phyloP scores from a whole-genome alignment of 2,888 invertebrate species.

The Drosophila fungiperda region DNA sequence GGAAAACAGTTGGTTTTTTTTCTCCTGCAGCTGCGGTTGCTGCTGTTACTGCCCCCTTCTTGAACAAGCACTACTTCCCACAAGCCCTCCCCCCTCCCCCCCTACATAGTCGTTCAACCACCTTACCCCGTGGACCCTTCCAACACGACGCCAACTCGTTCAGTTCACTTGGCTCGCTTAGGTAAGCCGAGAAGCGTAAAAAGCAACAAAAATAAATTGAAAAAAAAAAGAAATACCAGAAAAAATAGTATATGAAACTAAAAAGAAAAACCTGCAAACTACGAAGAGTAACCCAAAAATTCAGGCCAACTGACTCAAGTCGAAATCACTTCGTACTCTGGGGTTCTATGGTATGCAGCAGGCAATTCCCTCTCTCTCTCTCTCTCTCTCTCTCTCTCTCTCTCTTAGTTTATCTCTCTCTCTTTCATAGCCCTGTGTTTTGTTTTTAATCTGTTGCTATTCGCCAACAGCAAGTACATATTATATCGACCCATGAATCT shows the following conservation, averaged over 20 bases:
- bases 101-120: not conserved
- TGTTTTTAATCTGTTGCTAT: slow-evolving; percentile 3
- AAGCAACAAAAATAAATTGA: slow-evolving; percentile 42
- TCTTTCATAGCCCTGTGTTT: slow-evolving; percentile 14
- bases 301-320: slow-evolving; percentile 53
- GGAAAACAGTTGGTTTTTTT: slow-evolving; percentile 23
- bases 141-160: slow-evolving; percentile 5
- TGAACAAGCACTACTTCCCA: slow-evolving; percentile 11
- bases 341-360: slow-evolving; percentile 12
- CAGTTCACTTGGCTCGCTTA: slow-evolving; percentile 49
- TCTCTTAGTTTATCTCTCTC: not conserved
- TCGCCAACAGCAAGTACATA: slow-evolving; percentile 22
- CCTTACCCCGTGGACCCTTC: not conserved
- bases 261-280: slow-evolving; percentile 48
- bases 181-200: slow-evolving; percentile 52
- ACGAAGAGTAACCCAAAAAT: slow-evolving; percentile 39
- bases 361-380: not conserved
- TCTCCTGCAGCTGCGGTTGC: slow-evolving; percentile 11
- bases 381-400: slow-evolving; percentile 2
- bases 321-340: slow-evolving; percentile 38
- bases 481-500: not conserved
- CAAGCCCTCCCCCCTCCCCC: not conserved
- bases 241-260: slow-evolving; percentile 1
- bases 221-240: slow-evolving; percentile 4
- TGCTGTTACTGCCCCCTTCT: slow-evolving; percentile 20